Base-by-base conservation (phyloP, 2,888 invertebrate genomes). In the Oscheius onirici region DNA sequence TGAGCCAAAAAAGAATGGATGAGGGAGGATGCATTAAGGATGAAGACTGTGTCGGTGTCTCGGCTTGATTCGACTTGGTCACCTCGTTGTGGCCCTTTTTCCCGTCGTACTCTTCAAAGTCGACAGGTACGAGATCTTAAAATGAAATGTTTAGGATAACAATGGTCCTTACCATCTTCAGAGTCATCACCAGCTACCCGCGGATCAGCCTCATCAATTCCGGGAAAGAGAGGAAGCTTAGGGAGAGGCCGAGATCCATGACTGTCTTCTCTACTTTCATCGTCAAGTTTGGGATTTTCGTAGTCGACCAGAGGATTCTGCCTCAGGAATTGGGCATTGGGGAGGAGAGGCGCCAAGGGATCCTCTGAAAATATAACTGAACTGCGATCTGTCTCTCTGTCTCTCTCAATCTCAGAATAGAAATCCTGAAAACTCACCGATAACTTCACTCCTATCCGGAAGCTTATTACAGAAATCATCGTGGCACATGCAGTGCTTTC, bases 271-370 rank as follows among this genome's bases (percentile, higher is more conserved):
- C 75, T 72, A 60, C 76, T 76, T 0, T 74, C 79, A 44, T 41
- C 68, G 20, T 44, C 66, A 8, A 76, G 72, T 49, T 76, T 76
- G 28, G 78, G 78, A n/a, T 73, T 71, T 44, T 80, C 81, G 58
- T 83, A 83, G 67, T 84, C 84, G 24, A 84, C 77, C 22, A 84
- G 71, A 20, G 84, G 84, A 49, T 84, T 84, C 55, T 79, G 78
- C 70, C 80, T 80, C 26, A 84, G 69, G 57, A 84, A 78, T 24
- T 72, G 75, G 60, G 84, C 76, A 11, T 78, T 77, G 44, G 76
- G 75, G 22, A 84, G 73, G 17, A 81, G 81, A 40, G 83, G 74
- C 55, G 80, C 69, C 67, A 77, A 69, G 26, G 83, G 79, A 49
- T 83, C 81, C 66, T 71, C 81, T 81, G 66, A 28, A 52, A 57